Percentiles rank a stretch among this genome's conserved stretches.
These are phyloP conservation scores for Colostygia pectinataria DNA, from an alignment of 2,888 invertebrate species.

Conservation along the genomic window DNA sequence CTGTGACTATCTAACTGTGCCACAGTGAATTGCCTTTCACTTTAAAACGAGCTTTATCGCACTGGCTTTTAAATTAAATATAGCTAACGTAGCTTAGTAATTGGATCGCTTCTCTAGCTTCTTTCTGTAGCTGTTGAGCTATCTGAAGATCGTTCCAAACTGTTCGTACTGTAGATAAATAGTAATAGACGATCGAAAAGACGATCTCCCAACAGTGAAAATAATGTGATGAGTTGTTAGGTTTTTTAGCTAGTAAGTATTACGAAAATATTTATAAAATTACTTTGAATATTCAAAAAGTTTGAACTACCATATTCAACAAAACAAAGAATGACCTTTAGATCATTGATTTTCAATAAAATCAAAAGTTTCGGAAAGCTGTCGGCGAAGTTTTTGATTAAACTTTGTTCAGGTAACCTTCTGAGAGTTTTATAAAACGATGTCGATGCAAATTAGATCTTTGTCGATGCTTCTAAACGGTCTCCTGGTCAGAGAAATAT, in stretches of 20 bases:
- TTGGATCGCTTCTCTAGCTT: no score
- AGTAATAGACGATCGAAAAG: no score
- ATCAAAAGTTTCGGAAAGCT: constrained; percentile 9
- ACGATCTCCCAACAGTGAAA: no score
- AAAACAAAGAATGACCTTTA: neutral
- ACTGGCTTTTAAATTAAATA: neutral
- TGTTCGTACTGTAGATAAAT: no score
- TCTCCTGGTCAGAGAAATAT: neutral
- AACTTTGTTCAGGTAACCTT: constrained; percentile 1
- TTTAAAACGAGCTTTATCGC: neutral
- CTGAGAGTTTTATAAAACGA: constrained; percentile 4
- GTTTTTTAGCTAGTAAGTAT: no score
- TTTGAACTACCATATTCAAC: neutral
- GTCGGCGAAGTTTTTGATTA: constrained; percentile 4
- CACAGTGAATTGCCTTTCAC: neutral
- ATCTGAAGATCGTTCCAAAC: no score
- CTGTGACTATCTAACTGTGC: constrained; percentile 35
- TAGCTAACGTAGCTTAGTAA: no score
- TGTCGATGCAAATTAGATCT: constrained; percentile 7
- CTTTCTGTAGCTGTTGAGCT: no score
- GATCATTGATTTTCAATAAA: constrained; percentile 20
- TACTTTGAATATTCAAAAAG: neutral
- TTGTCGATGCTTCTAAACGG: neutral
- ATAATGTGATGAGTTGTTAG: no score
- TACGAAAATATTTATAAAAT: no score